These are phyloP conservation scores for Botia almorhae DNA, from an alignment of 2,797 vertebrate species.

Conservation along the genomic window DNA sequence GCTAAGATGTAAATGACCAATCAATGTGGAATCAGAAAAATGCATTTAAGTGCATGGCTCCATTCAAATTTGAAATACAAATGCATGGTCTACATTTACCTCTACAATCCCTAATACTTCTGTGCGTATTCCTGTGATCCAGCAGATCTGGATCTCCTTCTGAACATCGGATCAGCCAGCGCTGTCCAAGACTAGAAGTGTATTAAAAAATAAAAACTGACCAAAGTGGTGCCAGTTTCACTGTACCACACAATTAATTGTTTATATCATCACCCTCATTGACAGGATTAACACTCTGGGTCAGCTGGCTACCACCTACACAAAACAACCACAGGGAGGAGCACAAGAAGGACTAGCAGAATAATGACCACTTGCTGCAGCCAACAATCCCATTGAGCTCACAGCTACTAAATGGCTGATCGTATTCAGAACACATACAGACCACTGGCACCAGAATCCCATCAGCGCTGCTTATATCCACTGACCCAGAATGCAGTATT, in stretches of 20 bases:
- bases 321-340: too few relatives aligned
- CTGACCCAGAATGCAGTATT: conserved; percentile 24
- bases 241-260: conserved; percentile 23
- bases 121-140: neutral
- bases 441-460: conserved; percentile 16
- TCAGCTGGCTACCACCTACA: neutral
- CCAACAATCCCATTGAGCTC: conserved; percentile 18
- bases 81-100: neutral
- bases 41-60: neutral
- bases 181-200: too few relatives aligned
- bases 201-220: neutral
- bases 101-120: neutral
- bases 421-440: conserved; percentile 38
- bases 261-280: conserved; percentile 13
- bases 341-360: too few relatives aligned
- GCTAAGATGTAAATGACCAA: neutral
- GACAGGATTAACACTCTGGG: conserved; percentile 1
- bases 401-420: conserved; percentile 28
- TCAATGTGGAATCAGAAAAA: neutral
- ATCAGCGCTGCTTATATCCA: conserved; percentile 13
- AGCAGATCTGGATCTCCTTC: neutral
- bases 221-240: neutral
- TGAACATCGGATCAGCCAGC: neutral
- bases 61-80: neutral
- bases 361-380: conserved; percentile 22